Percentiles rank a stretch among this genome's conserved stretches.
Evolutionary conservation across 2,113 vertebrate genomes (phyloP).

Genomic region (Coryphaenoides rupestris): DNA sequence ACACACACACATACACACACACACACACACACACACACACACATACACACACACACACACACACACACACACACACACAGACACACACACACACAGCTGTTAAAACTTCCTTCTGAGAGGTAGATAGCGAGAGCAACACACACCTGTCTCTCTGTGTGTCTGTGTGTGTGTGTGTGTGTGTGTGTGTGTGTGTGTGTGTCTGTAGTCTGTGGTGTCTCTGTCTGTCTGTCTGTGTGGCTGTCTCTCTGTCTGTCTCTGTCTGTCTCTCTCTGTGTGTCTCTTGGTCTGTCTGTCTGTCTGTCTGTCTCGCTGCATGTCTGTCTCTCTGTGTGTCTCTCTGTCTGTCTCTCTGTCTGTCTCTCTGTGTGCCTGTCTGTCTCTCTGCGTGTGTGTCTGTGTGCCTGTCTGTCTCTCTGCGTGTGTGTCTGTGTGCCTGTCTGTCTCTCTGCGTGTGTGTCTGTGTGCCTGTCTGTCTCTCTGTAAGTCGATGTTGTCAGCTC

Average conservation of each 20-base stretch:
- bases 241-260: neutral
- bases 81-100: neutral
- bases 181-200: constrained; percentile 1
- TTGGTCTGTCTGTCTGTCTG: neutral
- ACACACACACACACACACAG: neutral
- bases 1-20: neutral
- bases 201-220: neutral
- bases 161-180: neutral
- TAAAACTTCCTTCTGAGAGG: neutral
- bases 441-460: too few species aligned
- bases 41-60: neutral
- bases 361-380: too few species aligned
- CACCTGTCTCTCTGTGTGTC: neutral
- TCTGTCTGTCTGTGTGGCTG: neutral
- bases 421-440: too few species aligned
- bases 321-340: neutral
- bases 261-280: neutral
- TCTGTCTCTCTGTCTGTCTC: too few species aligned
- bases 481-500: too few species aligned
- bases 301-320: neutral
- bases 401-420: too few species aligned
- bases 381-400: too few species aligned
- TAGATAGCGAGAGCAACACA: neutral
- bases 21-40: constrained; percentile 37
- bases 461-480: too few species aligned